Conservation (phyloP, 2,888 invertebrate species). For the Lithosia quadra region DNA sequence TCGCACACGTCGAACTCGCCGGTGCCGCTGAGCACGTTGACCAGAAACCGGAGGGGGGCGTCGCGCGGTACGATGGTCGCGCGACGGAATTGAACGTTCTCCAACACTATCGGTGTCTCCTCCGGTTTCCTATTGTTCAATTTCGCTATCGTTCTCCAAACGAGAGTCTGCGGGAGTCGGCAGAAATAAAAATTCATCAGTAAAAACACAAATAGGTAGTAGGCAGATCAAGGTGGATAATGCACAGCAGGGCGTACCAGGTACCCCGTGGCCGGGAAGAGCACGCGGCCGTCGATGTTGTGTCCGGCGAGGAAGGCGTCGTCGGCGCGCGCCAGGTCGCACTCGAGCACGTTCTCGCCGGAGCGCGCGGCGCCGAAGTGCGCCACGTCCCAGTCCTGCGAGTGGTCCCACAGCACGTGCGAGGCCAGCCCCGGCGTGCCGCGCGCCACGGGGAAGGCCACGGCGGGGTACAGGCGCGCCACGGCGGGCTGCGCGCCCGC, state of each 20-base stretch:
- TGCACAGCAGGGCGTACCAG: no score
- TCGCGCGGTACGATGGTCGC: conserved; percentile 97
- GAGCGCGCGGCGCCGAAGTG: conserved; percentile 90
- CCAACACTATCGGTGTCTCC: conserved; percentile 94
- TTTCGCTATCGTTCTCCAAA: conserved; percentile 96
- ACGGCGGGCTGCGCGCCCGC: conserved; percentile 92
- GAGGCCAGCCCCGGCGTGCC: conserved; percentile 97
- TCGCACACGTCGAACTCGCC: conserved; percentile 96
- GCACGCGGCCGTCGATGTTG: conserved; percentile 96
- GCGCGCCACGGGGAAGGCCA: conserved; percentile 94
- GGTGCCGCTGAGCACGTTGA: conserved; percentile 93
- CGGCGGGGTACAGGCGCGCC: conserved; percentile 91
- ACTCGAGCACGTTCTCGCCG: conserved; percentile 93
- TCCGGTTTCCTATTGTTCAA: conserved; percentile 91
- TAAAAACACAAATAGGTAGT: background rate
- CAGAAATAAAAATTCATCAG: background rate
- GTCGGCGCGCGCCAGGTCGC: conserved; percentile 91
- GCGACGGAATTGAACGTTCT: conserved; percentile 96
- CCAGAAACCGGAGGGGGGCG: conserved; percentile 91
- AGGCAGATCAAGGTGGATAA: no score
- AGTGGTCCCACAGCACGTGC: conserved; percentile 97
- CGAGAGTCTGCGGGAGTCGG: conserved; percentile 87
- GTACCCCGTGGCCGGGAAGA: conserved; percentile 98
- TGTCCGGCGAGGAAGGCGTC: conserved; percentile 94
- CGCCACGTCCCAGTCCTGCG: conserved; percentile 94